These are phyloP conservation scores for Trinorchestia longiramus DNA, from an alignment of 1,140 invertebrate species.

Conservation along the genomic window DNA sequence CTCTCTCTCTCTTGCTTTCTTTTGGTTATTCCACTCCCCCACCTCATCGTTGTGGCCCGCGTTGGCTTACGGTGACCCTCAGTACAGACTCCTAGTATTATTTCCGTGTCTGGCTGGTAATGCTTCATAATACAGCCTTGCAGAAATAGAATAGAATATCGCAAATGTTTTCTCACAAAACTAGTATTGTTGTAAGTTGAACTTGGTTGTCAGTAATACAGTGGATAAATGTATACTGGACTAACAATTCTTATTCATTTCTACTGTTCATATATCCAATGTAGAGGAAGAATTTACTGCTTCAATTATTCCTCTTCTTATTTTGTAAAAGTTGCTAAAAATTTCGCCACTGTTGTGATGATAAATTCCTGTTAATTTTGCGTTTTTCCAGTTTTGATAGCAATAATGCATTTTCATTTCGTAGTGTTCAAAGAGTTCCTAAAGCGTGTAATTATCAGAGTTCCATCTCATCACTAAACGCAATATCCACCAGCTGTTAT, in stretches of 20 bases:
- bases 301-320: neutral
- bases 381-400: neutral
- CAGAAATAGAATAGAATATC: neutral
- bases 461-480: too few species aligned
- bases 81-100: neutral
- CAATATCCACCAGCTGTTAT: neutral
- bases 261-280: neutral
- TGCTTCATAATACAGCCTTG: neutral
- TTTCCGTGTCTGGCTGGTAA: neutral
- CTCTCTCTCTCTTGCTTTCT: neutral
- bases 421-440: neutral
- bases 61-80: neutral
- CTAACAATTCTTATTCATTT: neutral
- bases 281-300: neutral
- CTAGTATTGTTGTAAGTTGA: neutral
- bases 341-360: neutral
- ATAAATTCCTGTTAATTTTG: neutral
- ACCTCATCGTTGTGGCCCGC: neutral
- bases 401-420: too few species aligned
- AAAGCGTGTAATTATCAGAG: too few species aligned
- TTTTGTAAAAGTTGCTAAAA: neutral
- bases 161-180: neutral
- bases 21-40: neutral
- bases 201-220: neutral
- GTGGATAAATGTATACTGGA: too few species aligned